phyloP scores from a whole-genome alignment of 1,140 invertebrate genomes.

The Ephestia elutella region DNA sequence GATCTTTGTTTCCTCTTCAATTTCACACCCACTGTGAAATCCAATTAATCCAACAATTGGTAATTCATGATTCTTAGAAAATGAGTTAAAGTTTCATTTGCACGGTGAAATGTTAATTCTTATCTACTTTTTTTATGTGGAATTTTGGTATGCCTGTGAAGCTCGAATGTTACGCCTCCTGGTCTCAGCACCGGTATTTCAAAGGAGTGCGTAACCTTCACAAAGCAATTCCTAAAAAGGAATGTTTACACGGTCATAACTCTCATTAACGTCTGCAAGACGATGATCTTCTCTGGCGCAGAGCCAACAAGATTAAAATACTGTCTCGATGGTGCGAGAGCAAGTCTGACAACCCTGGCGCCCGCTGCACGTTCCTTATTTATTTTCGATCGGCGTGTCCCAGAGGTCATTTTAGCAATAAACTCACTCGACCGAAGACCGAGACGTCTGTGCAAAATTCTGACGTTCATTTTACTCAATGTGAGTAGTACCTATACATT shows the following conservation, averaged over 20 bases:
- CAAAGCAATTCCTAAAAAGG: slow-evolving; percentile 44
- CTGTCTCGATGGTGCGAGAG: slow-evolving; percentile 26
- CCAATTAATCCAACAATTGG: background rate
- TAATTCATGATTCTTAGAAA: background rate
- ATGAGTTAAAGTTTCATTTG: background rate
- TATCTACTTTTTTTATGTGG: slow-evolving; percentile 6
- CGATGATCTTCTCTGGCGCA: slow-evolving; percentile 37
- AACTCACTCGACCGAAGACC: slow-evolving; percentile 8
- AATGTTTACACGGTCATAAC: slow-evolving; percentile 52
- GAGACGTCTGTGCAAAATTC: background rate
- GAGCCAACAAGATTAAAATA: slow-evolving; percentile 44
- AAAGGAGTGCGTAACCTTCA: slow-evolving; percentile 16
- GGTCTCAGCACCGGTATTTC: background rate
- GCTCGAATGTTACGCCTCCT: slow-evolving; percentile 5
- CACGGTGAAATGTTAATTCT: background rate
- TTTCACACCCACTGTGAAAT: background rate
- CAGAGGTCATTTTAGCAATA: slow-evolving; percentile 25
- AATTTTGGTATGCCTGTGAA: background rate
- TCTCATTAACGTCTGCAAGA: slow-evolving; percentile 33
- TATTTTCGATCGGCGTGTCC: slow-evolving; percentile 28
- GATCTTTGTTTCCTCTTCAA: background rate
- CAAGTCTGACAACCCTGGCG: slow-evolving; percentile 14
- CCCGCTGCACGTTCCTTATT: slow-evolving; percentile 25
- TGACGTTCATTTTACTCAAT: background rate
- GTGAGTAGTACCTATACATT: too few species aligned